Conservation (phyloP, 2,113 vertebrate species). For the Poeciliopsis turrubarensis region DNA sequence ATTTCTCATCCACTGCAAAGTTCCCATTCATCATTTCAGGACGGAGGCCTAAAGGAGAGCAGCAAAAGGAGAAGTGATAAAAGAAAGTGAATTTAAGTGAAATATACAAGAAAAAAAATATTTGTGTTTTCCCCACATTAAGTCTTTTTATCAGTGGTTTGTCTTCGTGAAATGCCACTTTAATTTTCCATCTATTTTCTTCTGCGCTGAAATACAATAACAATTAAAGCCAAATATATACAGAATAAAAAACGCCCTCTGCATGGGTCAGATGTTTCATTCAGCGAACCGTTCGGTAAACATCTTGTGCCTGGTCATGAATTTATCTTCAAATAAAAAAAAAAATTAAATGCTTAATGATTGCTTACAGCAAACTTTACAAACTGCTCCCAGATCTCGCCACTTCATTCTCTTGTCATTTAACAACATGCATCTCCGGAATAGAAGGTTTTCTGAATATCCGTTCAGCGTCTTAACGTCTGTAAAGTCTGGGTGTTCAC, state of each 20-base stretch:
- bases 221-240: background rate
- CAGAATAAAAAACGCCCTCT: background rate
- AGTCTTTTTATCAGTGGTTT: background rate
- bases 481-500: no score
- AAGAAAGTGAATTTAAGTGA: background rate
- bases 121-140: background rate
- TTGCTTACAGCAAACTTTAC: background rate
- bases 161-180: background rate
- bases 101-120: background rate
- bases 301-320: no score
- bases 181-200: background rate
- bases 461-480: no score
- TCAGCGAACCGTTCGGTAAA: no score
- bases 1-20: slow-evolving; percentile 9
- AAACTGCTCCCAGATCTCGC: background rate
- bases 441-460: no score
- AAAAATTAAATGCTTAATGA: no score
- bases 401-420: background rate
- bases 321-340: no score
- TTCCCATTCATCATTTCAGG: slow-evolving; percentile 2
- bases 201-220: no score
- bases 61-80: background rate
- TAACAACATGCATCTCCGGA: no score
- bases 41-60: background rate
- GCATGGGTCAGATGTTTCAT: background rate